Evolutionary conservation across 2,797 vertebrate species (phyloP).

Genomic region (Enteromius trimaculatus): DNA sequence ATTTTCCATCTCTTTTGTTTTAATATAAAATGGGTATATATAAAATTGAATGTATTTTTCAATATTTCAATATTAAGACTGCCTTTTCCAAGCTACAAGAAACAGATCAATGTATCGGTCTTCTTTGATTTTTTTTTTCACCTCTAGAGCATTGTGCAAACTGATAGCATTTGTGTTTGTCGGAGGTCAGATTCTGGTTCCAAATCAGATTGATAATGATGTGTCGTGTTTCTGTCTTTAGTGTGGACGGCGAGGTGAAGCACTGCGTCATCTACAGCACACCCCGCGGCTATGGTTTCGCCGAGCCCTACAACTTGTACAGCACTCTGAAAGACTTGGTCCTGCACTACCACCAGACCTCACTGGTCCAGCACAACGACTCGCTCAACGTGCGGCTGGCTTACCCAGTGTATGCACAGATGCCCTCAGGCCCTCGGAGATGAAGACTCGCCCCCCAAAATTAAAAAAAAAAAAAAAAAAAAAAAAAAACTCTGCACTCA

Average conservation of each 20-base stretch:
- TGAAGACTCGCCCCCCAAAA: slow-evolving; percentile 74
- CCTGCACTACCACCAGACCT: slow-evolving; percentile 95
- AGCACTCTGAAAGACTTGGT: slow-evolving; percentile 95
- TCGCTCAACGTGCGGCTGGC: slow-evolving; percentile 93
- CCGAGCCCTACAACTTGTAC: slow-evolving; percentile 96
- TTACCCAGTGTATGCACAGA: slow-evolving; percentile 92
- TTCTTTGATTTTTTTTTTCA: not conserved
- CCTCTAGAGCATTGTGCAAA: slow-evolving; percentile 13
- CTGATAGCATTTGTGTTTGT: slow-evolving; percentile 6
- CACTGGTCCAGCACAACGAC: slow-evolving; percentile 96
- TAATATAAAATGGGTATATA: not conserved
- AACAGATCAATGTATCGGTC: slow-evolving; percentile 25
- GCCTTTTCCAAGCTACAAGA: not conserved
- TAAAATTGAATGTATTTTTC: not conserved
- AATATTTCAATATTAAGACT: not conserved
- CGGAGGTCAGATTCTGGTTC: slow-evolving; percentile 25
- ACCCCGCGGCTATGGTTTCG: slow-evolving; percentile 91
- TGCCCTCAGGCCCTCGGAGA: slow-evolving; percentile 88
- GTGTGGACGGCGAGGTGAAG: slow-evolving; percentile 92
- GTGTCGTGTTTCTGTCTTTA: slow-evolving; percentile 63
- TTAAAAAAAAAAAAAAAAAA: not conserved
- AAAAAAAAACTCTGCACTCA: slow-evolving; percentile 21
- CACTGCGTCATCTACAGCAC: slow-evolving; percentile 98
- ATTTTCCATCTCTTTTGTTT: not conserved
- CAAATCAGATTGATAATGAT: not conserved